Percentiles rank a stretch among this genome's conserved stretches.
phyloP scores from a whole-genome alignment of 2,888 invertebrate species.

The Seira musarum region DNA sequence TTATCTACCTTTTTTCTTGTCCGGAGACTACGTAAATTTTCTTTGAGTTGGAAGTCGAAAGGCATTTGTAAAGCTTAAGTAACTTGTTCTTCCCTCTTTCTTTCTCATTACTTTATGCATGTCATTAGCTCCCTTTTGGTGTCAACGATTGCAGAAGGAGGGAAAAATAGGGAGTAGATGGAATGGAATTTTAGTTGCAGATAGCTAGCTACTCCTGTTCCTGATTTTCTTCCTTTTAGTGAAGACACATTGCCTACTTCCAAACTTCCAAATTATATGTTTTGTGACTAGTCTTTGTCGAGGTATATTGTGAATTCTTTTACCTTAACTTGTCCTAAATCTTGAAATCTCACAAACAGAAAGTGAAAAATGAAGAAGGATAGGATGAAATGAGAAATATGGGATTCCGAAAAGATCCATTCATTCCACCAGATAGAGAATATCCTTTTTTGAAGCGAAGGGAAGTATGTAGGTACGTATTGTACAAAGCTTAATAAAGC shows the following conservation, averaged over 20 bases:
- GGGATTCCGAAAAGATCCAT: neutral
- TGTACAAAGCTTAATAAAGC: neutral
- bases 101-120: conserved; percentile 55
- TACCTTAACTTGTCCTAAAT: conserved; percentile 24
- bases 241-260: conserved; percentile 34
- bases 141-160: conserved; percentile 41
- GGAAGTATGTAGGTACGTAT: neutral
- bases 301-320: neutral
- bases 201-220: conserved; percentile 12
- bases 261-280: no score
- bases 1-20: neutral
- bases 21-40: neutral
- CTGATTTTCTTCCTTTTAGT: conserved; percentile 24
- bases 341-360: conserved; percentile 52
- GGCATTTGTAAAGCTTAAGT: conserved; percentile 39
- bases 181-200: neutral
- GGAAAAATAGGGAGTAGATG: neutral
- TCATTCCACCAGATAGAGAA: neutral
- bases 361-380: neutral
- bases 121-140: conserved; percentile 54
- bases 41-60: conserved; percentile 16
- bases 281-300: no score
- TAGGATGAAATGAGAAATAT: neutral
- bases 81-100: conserved; percentile 24
- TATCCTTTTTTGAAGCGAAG: neutral